Evolutionary conservation across 2,797 vertebrate species (phyloP), one percentile per base, ranked within the genome.

Genomic region (Cephalopachus bancanus): DNA sequence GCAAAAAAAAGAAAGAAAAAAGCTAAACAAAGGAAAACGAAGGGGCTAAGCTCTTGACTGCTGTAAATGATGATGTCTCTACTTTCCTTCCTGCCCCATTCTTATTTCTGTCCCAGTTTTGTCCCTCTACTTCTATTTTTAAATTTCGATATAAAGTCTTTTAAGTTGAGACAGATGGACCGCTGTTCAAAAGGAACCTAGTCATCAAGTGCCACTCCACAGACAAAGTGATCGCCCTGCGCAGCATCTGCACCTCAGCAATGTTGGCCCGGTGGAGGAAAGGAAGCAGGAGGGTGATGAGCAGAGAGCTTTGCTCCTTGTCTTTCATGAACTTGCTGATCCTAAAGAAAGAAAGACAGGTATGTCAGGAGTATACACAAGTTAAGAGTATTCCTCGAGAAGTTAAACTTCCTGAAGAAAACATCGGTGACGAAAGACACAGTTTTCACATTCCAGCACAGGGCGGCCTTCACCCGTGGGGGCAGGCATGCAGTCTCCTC

Each of bases 241-340:
- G 30, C 67, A 9, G 30, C 67, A 9, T 60, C 9, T 53, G n/a
- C 98, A 99, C 99, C 99, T 99, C 98, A 51, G 99, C 91, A 94
- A 99, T 99, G 91, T 97, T 98, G 96, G 98, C 98, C 93, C 98
- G 99, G 95, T 99, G 98, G 72, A 99, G 99, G 95, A 99, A 99
- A 0, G 99, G 99, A 5, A 99, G 98, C 65, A 99, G 98, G 69
- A 99, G 98, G 26, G 97, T 97, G 96, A 99, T 99, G 55, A 99
- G 99, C n/a, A 99, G 93, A 2, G 99, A 99, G 98, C 99, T 99
- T 97, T 99, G 99, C 74, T 99, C 99, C 97, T 99, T 99, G 93
- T 99, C 99, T 86, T 99, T 99, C 96, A 99, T 99, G 97, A 99
- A 99, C 76, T 99, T 99, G 98, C 99, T 99, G 98, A 99, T 98